phyloP scores from a whole-genome alignment of 2,113 vertebrate species.

The Aythya baeri region DNA sequence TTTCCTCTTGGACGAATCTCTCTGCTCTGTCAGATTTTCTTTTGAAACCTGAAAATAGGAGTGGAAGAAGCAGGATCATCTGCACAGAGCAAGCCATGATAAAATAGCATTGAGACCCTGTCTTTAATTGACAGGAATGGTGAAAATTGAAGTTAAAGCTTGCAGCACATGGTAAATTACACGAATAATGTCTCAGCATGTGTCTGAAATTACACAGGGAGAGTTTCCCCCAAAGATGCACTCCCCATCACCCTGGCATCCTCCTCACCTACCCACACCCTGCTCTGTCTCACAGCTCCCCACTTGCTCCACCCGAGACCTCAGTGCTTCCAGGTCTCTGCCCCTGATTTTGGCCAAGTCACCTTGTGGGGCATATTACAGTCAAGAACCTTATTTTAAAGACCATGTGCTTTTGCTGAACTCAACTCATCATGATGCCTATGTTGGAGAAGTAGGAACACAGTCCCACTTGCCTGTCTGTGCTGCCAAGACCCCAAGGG shows the following conservation, averaged over 20 bases:
- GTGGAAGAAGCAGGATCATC: background rate
- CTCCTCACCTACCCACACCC: background rate
- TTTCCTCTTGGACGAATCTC: background rate
- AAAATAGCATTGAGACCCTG: background rate
- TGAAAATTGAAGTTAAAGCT: background rate
- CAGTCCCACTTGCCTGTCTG: fast-evolving
- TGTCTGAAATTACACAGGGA: fast-evolving
- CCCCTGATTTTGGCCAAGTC: background rate
- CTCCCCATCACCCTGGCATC: fast-evolving
- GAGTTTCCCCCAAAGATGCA: too few species aligned
- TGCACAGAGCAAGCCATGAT: background rate
- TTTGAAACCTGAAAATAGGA: background rate
- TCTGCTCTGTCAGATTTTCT: background rate
- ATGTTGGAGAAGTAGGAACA: fast-evolving
- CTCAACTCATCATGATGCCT: fast-evolving
- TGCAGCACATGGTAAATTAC: background rate
- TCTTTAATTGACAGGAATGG: background rate
- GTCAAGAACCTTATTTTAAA: fast-evolving
- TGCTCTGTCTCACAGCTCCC: background rate
- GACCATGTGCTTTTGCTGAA: background rate
- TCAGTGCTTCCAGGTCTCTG: background rate
- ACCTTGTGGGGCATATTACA: fast-evolving
- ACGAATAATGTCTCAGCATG: fast-evolving
- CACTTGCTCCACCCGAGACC: background rate
- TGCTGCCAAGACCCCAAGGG: fast-evolving